A percentile compares a stretch with the other conserved stretches of the same genome.
Evolutionary conservation across 2,888 invertebrate genomes (phyloP).

Genomic region (Vanessa cardui): DNA sequence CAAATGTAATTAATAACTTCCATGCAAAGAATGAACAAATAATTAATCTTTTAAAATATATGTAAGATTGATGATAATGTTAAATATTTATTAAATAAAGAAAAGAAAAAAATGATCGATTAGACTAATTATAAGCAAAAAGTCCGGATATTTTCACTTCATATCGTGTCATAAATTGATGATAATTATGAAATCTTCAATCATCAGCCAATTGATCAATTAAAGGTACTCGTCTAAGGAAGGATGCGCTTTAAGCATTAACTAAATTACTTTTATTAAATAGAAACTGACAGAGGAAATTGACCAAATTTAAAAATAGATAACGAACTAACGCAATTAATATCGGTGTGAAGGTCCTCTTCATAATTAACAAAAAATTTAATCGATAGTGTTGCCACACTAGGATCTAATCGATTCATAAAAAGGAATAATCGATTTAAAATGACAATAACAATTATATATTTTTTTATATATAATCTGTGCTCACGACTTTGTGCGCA

Average conservation of each 20-base stretch:
- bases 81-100: too few relatives aligned
- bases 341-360: neutral
- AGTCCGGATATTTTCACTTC: neutral
- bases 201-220: slow-evolving; percentile 7
- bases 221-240: neutral
- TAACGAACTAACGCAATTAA: neutral
- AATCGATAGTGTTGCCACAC: too few relatives aligned
- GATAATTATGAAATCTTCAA: neutral
- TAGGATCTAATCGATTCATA: too few relatives aligned
- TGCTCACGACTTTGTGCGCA: too few relatives aligned
- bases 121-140: neutral
- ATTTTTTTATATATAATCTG: too few relatives aligned
- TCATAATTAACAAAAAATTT: neutral
- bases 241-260: slow-evolving; percentile 15
- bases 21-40: too few relatives aligned
- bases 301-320: neutral
- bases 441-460: too few relatives aligned
- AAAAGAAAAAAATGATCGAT: too few relatives aligned
- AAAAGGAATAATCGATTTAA: too few relatives aligned
- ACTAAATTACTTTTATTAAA: neutral
- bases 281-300: slow-evolving; percentile 19
- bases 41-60: too few relatives aligned
- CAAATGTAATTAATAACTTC: too few relatives aligned
- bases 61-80: too few relatives aligned
- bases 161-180: slow-evolving; percentile 1